Conservation (phyloP, 2,888 invertebrate genomes). For the Dilophus febrilis region DNA sequence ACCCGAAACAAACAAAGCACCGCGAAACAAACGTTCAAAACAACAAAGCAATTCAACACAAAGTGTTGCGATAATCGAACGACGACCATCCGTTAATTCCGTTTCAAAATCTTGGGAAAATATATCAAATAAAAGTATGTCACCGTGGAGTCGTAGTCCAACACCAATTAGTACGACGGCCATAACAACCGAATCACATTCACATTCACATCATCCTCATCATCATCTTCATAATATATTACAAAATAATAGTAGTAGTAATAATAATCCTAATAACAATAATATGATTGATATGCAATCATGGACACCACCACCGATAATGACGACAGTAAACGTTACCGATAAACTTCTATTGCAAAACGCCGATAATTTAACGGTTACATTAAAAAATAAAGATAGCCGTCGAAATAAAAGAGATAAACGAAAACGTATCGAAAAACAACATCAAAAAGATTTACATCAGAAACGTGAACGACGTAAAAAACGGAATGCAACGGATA, state of each 20-base stretch:
- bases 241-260: too few species aligned
- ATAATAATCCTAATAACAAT: not conserved
- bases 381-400: conserved; percentile 38
- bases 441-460: conserved; percentile 24
- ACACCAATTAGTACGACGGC: conserved; percentile 28
- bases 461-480: conserved; percentile 30
- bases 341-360: too few species aligned
- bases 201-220: conserved; percentile 10
- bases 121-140: conserved; percentile 10
- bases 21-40: too few species aligned
- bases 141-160: conserved; percentile 39
- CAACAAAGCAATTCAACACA: too few species aligned
- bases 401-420: conserved; percentile 22
- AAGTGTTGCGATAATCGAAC: too few species aligned
- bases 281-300: conserved; percentile 22
- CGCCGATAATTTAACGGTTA: conserved; percentile 38
- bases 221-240: conserved; percentile 15
- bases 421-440: conserved; percentile 17
- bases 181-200: conserved; percentile 17
- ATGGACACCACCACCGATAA: conserved; percentile 57
- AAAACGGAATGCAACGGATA: conserved; percentile 13
- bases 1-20: too few species aligned
- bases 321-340: too few species aligned
- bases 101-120: conserved; percentile 8
- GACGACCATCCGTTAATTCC: too few species aligned